Evolutionary conservation across 2,888 invertebrate genomes (phyloP).

Genomic region (Pandemis heparana): DNA sequence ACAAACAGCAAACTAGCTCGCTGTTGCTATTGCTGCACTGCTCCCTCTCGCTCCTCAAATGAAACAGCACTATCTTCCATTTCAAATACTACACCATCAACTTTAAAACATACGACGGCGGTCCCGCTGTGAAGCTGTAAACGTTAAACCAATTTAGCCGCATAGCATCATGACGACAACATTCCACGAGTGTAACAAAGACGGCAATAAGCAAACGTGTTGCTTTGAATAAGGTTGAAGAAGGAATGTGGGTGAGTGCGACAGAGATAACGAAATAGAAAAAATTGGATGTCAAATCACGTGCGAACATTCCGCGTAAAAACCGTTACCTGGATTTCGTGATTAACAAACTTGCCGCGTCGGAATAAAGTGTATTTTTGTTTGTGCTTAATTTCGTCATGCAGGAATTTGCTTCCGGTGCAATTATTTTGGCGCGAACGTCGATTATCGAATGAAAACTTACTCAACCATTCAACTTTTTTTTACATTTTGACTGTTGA

Average conservation of each 20-base stretch:
- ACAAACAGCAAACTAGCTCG: conserved; percentile 77
- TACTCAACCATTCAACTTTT: conserved; percentile 55
- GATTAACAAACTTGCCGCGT: not conserved
- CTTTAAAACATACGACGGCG: conserved; percentile 53
- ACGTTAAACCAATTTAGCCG: conserved; percentile 56
- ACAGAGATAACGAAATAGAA: conserved; percentile 15
- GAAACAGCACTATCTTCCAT: conserved; percentile 59
- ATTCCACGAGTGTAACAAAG: conserved; percentile 59
- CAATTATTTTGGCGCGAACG: conserved; percentile 39
- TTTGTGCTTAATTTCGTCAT: not conserved
- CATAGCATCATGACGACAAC: conserved; percentile 60
- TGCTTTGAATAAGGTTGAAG: conserved; percentile 18
- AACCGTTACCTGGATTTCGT: conserved; percentile 14
- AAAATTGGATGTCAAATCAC: conserved; percentile 38
- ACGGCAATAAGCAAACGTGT: conserved; percentile 51
- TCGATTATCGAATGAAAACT: conserved; percentile 23
- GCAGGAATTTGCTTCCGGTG: conserved; percentile 31
- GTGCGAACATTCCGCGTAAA: conserved; percentile 34
- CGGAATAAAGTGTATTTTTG: conserved; percentile 8
- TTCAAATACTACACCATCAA: conserved; percentile 66
- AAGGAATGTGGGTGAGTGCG: conserved; percentile 25
- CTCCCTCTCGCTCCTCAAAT: conserved; percentile 35
- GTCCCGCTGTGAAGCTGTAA: conserved; percentile 46
- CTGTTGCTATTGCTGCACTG: conserved; percentile 7
- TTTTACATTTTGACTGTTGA: not conserved